These are phyloP conservation scores for Mesorhabditis sp. DNA, from an alignment of 2,888 invertebrate species.

Conservation along the genomic window DNA sequence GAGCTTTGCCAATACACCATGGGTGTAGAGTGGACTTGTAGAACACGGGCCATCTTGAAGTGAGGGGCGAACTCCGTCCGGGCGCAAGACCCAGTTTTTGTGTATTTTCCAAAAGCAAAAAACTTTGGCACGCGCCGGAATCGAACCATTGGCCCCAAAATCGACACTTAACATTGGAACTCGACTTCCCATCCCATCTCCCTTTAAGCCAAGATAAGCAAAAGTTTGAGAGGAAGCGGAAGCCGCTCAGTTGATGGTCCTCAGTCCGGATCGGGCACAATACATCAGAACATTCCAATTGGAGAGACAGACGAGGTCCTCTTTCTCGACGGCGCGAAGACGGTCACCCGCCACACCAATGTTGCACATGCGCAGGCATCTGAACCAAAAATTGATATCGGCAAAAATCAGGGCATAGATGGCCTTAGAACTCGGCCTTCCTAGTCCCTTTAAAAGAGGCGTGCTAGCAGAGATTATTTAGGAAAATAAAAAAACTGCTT, in stretches of 20 bases:
- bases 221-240: not conserved
- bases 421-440: not conserved
- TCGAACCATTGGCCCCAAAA: no score
- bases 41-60: no score
- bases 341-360: constrained; percentile 39
- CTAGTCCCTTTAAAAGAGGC: not conserved
- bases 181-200: no score
- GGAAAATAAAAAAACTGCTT: not conserved
- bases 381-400: constrained; percentile 14
- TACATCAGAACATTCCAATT: constrained; percentile 57
- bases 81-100: no score
- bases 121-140: no score
- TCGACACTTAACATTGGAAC: no score
- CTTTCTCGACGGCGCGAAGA: constrained; percentile 44
- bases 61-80: no score
- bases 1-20: no score
- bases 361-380: constrained; percentile 54
- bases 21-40: no score
- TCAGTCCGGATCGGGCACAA: constrained; percentile 50
- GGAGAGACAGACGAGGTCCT: constrained; percentile 49
- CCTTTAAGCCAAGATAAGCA: not conserved
- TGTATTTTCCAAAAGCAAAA: no score
- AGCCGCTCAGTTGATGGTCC: constrained; percentile 42
- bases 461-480: not conserved
- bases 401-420: not conserved